Conservation (phyloP, 1,140 invertebrate species). For the Magallana gigas region DNA sequence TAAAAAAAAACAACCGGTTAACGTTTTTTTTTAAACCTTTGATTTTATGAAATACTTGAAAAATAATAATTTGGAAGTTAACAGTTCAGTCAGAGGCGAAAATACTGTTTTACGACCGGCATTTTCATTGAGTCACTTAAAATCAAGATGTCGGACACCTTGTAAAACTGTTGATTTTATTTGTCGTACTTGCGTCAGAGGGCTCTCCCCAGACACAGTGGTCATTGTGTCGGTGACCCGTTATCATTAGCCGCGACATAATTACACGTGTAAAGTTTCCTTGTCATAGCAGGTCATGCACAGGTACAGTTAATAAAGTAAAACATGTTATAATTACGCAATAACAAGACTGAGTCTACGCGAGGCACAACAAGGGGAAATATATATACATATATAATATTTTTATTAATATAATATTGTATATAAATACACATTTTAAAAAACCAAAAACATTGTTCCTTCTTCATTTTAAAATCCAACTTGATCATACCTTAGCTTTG, state of each 20-base stretch:
- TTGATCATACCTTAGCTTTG: neutral
- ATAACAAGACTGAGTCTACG: neutral
- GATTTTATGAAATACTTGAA: no score
- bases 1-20: no score
- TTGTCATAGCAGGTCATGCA: constrained; percentile 16
- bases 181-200: neutral
- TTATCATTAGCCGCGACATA: neutral
- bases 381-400: neutral
- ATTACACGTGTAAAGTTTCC: neutral
- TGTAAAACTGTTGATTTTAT: constrained; percentile 2
- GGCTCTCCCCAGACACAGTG: neutral
- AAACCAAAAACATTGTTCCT: no score
- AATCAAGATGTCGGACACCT: neutral
- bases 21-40: no score
- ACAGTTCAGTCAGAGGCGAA: no score
- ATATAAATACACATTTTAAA: no score
- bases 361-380: neutral
- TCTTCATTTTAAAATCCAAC: neutral
- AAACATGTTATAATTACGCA: neutral
- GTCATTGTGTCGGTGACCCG: neutral
- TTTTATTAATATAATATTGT: neutral
- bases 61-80: no score
- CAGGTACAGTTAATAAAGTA: neutral
- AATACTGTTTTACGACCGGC: no score
- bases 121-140: neutral